Evolutionary conservation across 2,113 vertebrate genomes (phyloP).

Genomic region (Vireo altiloquus): DNA sequence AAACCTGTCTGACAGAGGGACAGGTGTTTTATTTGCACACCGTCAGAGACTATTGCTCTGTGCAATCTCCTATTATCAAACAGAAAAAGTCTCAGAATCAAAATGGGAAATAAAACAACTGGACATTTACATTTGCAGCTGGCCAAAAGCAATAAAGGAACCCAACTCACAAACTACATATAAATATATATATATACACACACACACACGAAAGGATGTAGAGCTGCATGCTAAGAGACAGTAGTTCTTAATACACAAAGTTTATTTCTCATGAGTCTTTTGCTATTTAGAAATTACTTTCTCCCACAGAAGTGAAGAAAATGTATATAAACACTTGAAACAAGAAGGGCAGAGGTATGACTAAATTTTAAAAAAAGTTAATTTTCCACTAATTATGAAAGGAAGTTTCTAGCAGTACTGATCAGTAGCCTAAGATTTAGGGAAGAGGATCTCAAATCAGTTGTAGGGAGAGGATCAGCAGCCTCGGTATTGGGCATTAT

Average conservation of each 20-base stretch:
- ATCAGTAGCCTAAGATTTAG: neutral
- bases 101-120: neutral
- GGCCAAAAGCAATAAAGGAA: neutral
- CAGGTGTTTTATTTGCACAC: constrained; percentile 18
- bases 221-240: neutral
- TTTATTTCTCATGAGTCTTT: neutral
- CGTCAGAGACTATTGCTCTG: neutral
- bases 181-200: neutral
- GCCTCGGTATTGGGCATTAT: neutral
- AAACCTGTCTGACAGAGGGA: constrained; percentile 18
- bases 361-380: neutral
- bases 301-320: neutral
- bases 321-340: neutral
- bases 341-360: neutral
- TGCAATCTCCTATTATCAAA: neutral
- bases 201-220: neutral
- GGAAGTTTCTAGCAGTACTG: neutral
- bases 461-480: neutral
- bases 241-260: neutral
- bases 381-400: neutral
- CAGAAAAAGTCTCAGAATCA: neutral
- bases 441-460: neutral
- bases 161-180: neutral
- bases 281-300: neutral
- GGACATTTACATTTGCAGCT: neutral